Percentiles rank a stretch among this genome's conserved stretches.
These are phyloP conservation scores for Podiceps cristatus DNA, from an alignment of 2,113 vertebrate species.

Conservation along the genomic window DNA sequence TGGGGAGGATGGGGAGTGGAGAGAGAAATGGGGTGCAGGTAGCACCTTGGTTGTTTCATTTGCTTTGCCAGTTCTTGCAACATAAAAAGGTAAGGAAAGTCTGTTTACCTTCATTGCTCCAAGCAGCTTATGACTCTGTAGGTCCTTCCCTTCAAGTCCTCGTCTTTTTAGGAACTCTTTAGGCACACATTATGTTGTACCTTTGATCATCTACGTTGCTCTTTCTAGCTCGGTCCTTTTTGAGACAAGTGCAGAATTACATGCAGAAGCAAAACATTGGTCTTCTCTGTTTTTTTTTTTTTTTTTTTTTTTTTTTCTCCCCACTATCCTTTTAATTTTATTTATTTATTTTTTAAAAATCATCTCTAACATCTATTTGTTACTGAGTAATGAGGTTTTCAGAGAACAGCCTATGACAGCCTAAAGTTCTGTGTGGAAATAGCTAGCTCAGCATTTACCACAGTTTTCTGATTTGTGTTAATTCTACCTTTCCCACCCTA, in stretches of 20 bases:
- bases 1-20: background rate
- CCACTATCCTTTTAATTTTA: background rate
- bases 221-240: background rate
- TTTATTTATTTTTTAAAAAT: too few relatives aligned
- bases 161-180: background rate
- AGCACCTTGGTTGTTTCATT: fast-evolving
- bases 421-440: background rate
- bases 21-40: fast-evolving
- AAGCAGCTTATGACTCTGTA: background rate
- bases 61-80: background rate
- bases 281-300: background rate
- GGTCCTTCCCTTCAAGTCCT: background rate
- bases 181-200: background rate
- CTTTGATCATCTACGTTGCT: background rate
- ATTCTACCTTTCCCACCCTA: background rate
- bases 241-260: background rate
- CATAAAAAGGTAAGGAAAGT: background rate
- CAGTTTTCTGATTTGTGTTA: background rate
- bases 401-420: background rate
- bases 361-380: background rate
- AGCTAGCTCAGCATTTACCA: background rate
- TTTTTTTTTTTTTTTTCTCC: background rate
- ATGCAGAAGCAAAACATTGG: background rate
- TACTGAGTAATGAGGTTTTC: background rate
- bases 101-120: background rate